phyloP scores from a whole-genome alignment of 2,888 invertebrate genomes.

The Epinotia ramella region DNA sequence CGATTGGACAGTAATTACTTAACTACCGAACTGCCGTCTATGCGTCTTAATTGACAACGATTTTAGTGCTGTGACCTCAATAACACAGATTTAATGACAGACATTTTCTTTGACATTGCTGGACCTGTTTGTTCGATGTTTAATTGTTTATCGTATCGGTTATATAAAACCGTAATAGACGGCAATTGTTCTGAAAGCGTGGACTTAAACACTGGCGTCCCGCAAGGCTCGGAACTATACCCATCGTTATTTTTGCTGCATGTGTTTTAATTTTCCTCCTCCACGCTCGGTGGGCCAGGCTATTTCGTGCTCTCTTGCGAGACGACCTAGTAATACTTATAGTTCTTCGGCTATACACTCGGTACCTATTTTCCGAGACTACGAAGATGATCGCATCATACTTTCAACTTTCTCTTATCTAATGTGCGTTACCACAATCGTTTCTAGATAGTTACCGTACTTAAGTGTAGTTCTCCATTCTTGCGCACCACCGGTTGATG shows the following conservation, averaged over 20 bases:
- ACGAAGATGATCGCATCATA: conserved; percentile 46
- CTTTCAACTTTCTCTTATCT: conserved; percentile 56
- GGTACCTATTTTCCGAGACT: conserved; percentile 26
- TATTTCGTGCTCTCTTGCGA: conserved; percentile 3
- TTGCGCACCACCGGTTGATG: neutral
- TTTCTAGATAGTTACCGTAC: conserved; percentile 36
- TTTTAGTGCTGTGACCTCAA: conserved; percentile 16
- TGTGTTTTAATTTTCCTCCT: conserved; percentile 2
- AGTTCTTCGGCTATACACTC: conserved; percentile 10
- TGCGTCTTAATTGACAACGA: conserved; percentile 15
- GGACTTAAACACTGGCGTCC: neutral
- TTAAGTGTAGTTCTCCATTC: conserved; percentile 13
- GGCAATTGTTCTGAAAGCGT: neutral
- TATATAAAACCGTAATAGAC: neutral
- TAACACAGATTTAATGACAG: conserved; percentile 15
- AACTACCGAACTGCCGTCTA: conserved; percentile 10
- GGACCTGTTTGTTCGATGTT: conserved; percentile 3
- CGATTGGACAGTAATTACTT: neutral
- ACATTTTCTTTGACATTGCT: conserved; percentile 12
- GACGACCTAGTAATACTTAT: neutral
- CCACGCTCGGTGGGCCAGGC: neutral
- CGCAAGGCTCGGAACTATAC: neutral
- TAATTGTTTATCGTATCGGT: neutral
- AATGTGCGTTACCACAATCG: conserved; percentile 49
- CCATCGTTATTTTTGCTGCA: conserved; percentile 1